Conservation (phyloP, 2,888 invertebrate species). For the Spatulosminthurus flaviceps region DNA sequence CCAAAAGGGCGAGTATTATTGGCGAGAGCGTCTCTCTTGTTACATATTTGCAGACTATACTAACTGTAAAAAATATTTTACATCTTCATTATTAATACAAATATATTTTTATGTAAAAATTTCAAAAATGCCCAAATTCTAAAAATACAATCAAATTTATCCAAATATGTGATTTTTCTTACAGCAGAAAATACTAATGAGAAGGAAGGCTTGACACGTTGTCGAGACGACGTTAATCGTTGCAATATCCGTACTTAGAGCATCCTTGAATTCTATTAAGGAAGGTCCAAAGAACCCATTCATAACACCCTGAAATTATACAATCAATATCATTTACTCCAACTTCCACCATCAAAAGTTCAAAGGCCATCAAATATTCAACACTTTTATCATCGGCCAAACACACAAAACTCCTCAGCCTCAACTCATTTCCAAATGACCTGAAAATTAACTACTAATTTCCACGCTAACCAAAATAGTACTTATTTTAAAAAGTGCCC, state of each 20-base stretch:
- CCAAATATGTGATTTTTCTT: slow-evolving; percentile 4
- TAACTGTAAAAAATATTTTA: slow-evolving; percentile 37
- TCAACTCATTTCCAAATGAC: too few species aligned
- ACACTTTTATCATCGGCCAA: too few species aligned
- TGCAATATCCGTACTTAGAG: background rate
- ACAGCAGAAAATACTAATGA: slow-evolving; percentile 15
- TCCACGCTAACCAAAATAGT: too few species aligned
- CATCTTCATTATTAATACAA: background rate
- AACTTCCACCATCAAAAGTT: too few species aligned
- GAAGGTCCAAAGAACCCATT: slow-evolving; percentile 10
- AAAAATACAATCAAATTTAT: too few species aligned
- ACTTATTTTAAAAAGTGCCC: too few species aligned
- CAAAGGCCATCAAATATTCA: too few species aligned
- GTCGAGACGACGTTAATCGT: slow-evolving; percentile 16
- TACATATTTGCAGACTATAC: slow-evolving; percentile 48
- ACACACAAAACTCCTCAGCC: too few species aligned
- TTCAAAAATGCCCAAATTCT: too few species aligned
- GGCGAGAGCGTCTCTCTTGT: slow-evolving; percentile 47
- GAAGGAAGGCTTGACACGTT: slow-evolving; percentile 15
- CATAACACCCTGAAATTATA: slow-evolving; percentile 3
- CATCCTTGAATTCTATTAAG: slow-evolving; percentile 8
- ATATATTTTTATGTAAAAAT: too few species aligned
- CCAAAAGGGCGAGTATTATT: slow-evolving; percentile 44
- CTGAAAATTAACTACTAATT: too few species aligned
- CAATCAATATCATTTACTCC: too few species aligned